A percentile compares a stretch with the other conserved stretches of the same genome.
Evolutionary conservation across 2,888 invertebrate species (phyloP).

Genomic region (Oxycera nigricornis): DNA sequence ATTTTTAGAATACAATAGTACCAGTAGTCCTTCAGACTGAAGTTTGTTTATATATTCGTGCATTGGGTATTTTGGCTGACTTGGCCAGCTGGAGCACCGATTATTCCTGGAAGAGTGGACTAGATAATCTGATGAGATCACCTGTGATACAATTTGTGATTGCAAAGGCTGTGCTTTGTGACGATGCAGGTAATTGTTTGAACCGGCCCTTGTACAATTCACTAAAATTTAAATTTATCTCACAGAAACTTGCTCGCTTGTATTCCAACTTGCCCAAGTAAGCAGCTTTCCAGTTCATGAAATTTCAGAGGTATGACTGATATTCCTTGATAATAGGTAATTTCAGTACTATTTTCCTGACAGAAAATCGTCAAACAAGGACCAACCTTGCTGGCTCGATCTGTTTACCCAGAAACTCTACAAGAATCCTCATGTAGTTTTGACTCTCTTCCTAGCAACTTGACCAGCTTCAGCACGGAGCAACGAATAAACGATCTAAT

Average conservation of each 20-base stretch:
- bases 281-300: conserved; percentile 34
- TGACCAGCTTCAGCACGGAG: conserved; percentile 5
- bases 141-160: conserved; percentile 39
- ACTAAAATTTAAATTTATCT: background rate
- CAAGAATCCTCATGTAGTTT: background rate
- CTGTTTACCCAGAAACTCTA: background rate
- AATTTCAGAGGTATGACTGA: conserved; percentile 36
- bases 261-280: conserved; percentile 40
- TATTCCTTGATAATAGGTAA: background rate
- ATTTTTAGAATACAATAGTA: background rate
- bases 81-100: conserved; percentile 3
- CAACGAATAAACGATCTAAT: conserved; percentile 24
- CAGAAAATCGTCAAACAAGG: conserved; percentile 20
- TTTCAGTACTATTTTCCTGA: background rate
- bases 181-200: conserved; percentile 34
- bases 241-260: conserved; percentile 40
- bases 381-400: background rate
- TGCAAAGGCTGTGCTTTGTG: conserved; percentile 37
- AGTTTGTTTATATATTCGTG: conserved; percentile 36
- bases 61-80: conserved; percentile 11
- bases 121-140: conserved; percentile 32
- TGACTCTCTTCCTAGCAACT: conserved; percentile 9
- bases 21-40: conserved; percentile 8
- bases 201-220: background rate
- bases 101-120: conserved; percentile 9